Base-by-base conservation (phyloP, 2,888 invertebrate genomes). In the Tachina fera region DNA sequence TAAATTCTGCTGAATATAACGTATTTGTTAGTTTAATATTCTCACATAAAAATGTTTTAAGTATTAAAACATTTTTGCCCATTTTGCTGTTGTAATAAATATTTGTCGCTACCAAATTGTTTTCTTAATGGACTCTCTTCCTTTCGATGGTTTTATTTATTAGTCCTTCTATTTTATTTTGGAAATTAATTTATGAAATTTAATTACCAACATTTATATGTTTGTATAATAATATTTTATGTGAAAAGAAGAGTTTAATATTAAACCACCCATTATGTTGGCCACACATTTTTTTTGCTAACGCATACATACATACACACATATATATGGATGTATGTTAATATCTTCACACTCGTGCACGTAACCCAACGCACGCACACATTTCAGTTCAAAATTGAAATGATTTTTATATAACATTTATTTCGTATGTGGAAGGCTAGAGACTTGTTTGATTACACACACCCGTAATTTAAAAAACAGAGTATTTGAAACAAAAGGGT, bases 151-250 rank as follows among this genome's bases (percentile, higher is more conserved):
- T 47, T 70, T 3, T 19, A 74, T 70, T 71, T 51, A 60, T 60
- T 68, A 56, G 47, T 9, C 14, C 53, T 61, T 39, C n/a, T 71
- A 14, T 49, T 31, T 45, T 60, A 43, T 68, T 75, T 75, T 51
- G 49, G 49, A 67, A 77, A 76, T 79, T 79, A 83, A 76, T 83
- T 86, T 86, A 65, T 86, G 79, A 80, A 79, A 71, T 86, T 79
- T 83, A 76, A 83, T 76, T 76, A 79, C 75, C 61, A 76, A 72
- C 41, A 75, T 75, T 75, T 67, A 72, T 61, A 72, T 31, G 71
- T 75, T 75, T 67, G 72, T 61, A 56, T 63, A 70, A 75, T 22
- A 56, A 70, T 70, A 53, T 74, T 53, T 16, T 13, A 70, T 49
- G 39, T 41, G n/a, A n/a, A n/a, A n/a, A 63, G 51, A 68, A 41